These are phyloP conservation scores for Xestia rhomboidea DNA, from an alignment of 2,888 invertebrate genomes.

Conservation along the genomic window DNA sequence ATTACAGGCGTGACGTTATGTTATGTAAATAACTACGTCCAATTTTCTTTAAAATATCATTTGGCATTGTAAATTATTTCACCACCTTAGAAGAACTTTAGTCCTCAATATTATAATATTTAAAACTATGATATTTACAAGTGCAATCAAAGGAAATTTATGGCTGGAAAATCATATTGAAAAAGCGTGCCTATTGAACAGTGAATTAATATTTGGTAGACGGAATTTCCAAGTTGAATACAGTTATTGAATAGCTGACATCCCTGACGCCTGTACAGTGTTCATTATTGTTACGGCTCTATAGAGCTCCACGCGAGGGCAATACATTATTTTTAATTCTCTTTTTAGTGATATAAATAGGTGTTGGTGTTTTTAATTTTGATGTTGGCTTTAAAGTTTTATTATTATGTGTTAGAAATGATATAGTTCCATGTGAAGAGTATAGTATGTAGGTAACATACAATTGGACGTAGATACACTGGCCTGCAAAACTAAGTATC, in stretches of 20 bases:
- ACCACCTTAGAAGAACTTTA: neutral
- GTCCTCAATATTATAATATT: slow-evolving; percentile 7
- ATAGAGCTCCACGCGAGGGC: slow-evolving; percentile 21
- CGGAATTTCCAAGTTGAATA: slow-evolving; percentile 28
- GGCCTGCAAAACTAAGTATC: too few species aligned
- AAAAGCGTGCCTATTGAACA: slow-evolving; percentile 12
- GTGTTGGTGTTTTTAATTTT: slow-evolving; percentile 13
- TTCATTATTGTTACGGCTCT: slow-evolving; percentile 57
- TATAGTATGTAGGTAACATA: too few species aligned
- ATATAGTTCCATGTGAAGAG: neutral
- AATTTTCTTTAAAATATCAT: neutral
- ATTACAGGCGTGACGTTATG: neutral
- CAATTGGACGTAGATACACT: too few species aligned
- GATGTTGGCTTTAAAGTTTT: neutral
- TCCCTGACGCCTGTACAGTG: slow-evolving; percentile 44
- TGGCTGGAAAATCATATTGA: slow-evolving; percentile 7
- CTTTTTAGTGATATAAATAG: slow-evolving; percentile 16
- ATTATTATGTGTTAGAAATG: neutral
- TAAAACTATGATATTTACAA: neutral
- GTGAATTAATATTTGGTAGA: slow-evolving; percentile 33
- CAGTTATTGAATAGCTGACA: slow-evolving; percentile 44
- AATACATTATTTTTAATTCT: slow-evolving; percentile 17
- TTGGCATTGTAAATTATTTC: too few species aligned
- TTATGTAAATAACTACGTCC: neutral
- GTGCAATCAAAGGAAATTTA: slow-evolving; percentile 16